phyloP scores from a whole-genome alignment of 2,113 vertebrate species.

The Potamarius usumacintae region DNA sequence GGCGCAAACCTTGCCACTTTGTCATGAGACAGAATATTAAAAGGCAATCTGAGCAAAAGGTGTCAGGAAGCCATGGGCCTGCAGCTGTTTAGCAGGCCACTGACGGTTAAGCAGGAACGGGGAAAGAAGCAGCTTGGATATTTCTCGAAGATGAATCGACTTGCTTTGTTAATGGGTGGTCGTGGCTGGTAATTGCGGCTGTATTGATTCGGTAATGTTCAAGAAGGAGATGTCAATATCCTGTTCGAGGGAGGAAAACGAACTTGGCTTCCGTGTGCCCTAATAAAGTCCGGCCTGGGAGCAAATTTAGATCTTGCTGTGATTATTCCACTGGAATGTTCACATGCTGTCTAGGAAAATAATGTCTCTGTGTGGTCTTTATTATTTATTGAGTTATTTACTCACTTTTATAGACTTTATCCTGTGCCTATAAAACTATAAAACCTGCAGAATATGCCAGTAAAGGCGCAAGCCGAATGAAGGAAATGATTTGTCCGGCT shows the following conservation, averaged over 20 bases:
- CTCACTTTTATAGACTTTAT: slow-evolving; percentile 1
- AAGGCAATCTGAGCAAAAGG: slow-evolving; percentile 39
- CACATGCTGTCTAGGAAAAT: slow-evolving; percentile 7
- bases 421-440: neutral
- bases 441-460: neutral
- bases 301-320: slow-evolving; percentile 63
- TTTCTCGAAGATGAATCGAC: slow-evolving; percentile 64
- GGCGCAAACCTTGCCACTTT: slow-evolving; percentile 36
- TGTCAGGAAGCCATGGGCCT: slow-evolving; percentile 50
- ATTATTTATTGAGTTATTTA: slow-evolving; percentile 25
- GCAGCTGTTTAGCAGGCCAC: slow-evolving; percentile 35
- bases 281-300: slow-evolving; percentile 64
- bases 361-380: slow-evolving; percentile 6
- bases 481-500: slow-evolving; percentile 32
- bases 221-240: slow-evolving; percentile 68
- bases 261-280: slow-evolving; percentile 60
- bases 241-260: slow-evolving; percentile 58
- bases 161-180: slow-evolving; percentile 64
- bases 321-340: slow-evolving; percentile 49
- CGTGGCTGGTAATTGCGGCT: slow-evolving; percentile 59
- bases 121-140: slow-evolving; percentile 48
- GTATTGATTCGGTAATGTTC: slow-evolving; percentile 70
- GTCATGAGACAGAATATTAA: slow-evolving; percentile 54
- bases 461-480: slow-evolving; percentile 15
- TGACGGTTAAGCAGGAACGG: slow-evolving; percentile 11